These are phyloP conservation scores for Girardinus metallicus DNA, from an alignment of 2,797 vertebrate genomes.

Conservation along the genomic window DNA sequence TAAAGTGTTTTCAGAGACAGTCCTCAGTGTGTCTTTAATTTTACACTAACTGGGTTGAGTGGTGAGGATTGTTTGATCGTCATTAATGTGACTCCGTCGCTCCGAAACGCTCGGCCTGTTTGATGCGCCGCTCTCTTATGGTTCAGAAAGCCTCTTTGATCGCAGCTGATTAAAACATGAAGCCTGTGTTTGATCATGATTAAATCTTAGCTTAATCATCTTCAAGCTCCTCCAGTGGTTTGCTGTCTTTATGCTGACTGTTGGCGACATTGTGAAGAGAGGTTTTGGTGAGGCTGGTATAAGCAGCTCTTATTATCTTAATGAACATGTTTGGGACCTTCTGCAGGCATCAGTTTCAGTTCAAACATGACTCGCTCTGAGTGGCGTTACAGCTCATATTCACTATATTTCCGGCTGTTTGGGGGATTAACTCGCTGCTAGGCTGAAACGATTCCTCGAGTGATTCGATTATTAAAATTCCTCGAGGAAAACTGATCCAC, in stretches of 20 bases:
- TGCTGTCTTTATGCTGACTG: background rate
- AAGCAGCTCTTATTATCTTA: background rate
- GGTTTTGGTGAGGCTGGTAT: background rate
- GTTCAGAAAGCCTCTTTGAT: conserved; percentile 4
- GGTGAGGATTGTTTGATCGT: background rate
- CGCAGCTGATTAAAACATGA: background rate
- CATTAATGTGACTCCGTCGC: background rate
- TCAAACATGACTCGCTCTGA: background rate
- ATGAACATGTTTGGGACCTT: background rate
- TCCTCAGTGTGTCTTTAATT: background rate
- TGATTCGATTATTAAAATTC: too few species aligned
- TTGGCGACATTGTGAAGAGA: background rate
- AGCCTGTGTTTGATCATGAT: background rate
- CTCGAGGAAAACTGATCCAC: too few species aligned
- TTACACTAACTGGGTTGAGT: background rate
- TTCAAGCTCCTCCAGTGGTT: background rate
- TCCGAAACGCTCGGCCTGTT: background rate
- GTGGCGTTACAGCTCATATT: background rate
- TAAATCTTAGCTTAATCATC: conserved; percentile 2
- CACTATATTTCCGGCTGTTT: background rate
- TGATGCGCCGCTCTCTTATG: background rate
- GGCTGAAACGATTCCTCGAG: too few species aligned
- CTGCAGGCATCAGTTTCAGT: background rate
- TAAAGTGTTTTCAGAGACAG: conserved; percentile 50
- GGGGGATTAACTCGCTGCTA: background rate